Evolutionary conservation across 2,113 vertebrate species (phyloP), one percentile per base, ranked within the genome.

Genomic region (Rhadina sibilatrix): DNA sequence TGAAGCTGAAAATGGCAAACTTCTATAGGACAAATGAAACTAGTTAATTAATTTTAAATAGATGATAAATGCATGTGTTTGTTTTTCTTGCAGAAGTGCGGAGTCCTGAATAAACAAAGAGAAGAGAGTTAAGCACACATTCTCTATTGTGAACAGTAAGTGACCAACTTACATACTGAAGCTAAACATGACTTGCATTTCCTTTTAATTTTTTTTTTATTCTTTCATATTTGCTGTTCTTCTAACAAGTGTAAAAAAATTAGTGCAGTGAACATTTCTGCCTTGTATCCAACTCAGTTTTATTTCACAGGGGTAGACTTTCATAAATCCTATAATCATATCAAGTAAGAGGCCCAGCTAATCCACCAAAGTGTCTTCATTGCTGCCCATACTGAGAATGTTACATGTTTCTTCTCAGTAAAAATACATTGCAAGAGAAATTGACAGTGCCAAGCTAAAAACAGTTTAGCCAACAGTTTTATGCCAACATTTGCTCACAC

Each of bases 111-210:
- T 87, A 96, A 95, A 95, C 59, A 61, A 86, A 89, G 88, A 96
- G 69, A 89, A 95, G 92, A 84, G 15, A 91, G 80, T 71, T 86
- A 72, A 97, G 33, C 83, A 52, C 69, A 82, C 83, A 84, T 86
- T 88, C 88, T 72, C 56, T 88, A 25, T 78, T 87, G 83, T 74
- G 42, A 98, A 97, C 90, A 89, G 98, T 98, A 98, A 98, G 98
- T 98, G 53, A 49, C 70, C 74, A 27, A 25, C 72, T 89, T 72
- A 37, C 2, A 10, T 27, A 76, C 15, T 66, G 38, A 93, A 97
- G 44, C 47, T 93, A 37, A 94, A 61, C 5, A 5, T 15, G 76
- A 17, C 25, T 82, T 69, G 15, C 40, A 27, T 19, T 71, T 80
- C 6, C 8, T 33, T 63, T 20, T 3, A 21, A 12, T 0, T 5